Percentiles rank a stretch among this genome's conserved stretches.
Evolutionary conservation across 2,113 vertebrate genomes (phyloP).

Genomic region (Glaucidium brasilianum): DNA sequence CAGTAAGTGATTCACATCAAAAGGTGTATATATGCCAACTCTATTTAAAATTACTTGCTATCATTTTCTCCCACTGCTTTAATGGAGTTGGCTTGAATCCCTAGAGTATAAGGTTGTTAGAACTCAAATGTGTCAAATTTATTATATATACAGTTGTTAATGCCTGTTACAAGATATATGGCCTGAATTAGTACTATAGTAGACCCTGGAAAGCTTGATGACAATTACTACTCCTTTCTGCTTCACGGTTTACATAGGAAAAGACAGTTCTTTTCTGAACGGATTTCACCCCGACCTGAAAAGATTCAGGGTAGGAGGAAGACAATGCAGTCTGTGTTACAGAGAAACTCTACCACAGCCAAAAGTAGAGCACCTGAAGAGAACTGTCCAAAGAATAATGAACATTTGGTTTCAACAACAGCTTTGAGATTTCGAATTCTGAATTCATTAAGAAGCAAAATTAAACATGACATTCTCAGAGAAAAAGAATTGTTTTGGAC

Average conservation of each 20-base stretch:
- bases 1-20: not conserved
- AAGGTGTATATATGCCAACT: not conserved
- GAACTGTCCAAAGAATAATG: not conserved
- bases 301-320: not conserved
- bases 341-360: not conserved
- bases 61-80: not conserved
- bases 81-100: constrained; percentile 12
- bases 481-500: not conserved
- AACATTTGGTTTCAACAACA: not conserved
- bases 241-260: not conserved
- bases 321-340: not conserved
- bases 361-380: not conserved
- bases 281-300: not conserved
- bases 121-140: not conserved
- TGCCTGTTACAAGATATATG: not conserved
- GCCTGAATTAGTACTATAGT: not conserved
- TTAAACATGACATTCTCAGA: not conserved
- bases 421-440: not conserved
- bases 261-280: not conserved
- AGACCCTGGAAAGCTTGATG: not conserved
- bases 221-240: not conserved
- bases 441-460: not conserved
- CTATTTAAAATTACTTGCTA: not conserved
- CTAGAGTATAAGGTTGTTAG: not conserved
- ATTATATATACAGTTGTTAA: not conserved